Evolutionary conservation across 2,797 vertebrate genomes (phyloP), one percentile per base, ranked within the genome.

Genomic region (Clamator glandarius): DNA sequence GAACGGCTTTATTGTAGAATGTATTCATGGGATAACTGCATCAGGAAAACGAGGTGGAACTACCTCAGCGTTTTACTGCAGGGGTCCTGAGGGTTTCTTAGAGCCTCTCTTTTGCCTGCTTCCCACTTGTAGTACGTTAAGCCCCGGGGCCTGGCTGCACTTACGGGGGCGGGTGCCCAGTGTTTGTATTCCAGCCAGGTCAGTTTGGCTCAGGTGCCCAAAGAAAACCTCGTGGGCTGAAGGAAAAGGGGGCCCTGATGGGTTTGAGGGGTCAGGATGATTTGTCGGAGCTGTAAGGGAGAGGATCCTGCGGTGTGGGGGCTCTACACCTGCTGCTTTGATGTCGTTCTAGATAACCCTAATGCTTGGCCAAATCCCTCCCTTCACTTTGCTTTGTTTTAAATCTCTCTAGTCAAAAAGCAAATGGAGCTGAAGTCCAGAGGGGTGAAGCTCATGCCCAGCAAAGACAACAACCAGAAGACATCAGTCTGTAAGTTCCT

Each of bases 401-500:
- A 69, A 5, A n/a, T 59, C 80, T 93, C 77, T 97, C 29, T 41
- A 99, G 99, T 99, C 84, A 99, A 99, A 97, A 99, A 99, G 97
- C 99, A 99, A 98, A 99, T 99, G 50, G 99, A 99, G 63, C 97
- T 99, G 39, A 99, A 99, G 96, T 99, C 99, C 70, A 98, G 99
- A 94, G 99, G 99, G 24, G 99, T 99, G 75, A 99, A 99, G 97
- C 98, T 99, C 96, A 98, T 99, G 97, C 99, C 99, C 31, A 99
- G 99, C 98, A 99, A 99, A 97, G 99, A 99, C 97, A 99, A 98
- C 95, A 99, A 98, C 97, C 99, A 99, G 98, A 99, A 99, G 98
- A 99, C 99, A 69, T 99, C 99, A 97, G 99, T 99, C 96, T 99
- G 99, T 99, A 98, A 99, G 99, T 99, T 81, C 91, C 95, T 13